Percentiles rank a stretch among this genome's conserved stretches.
Conservation (phyloP, 35 echinoderm and acorn worm genomes). For the Anneissia japonica region DNA sequence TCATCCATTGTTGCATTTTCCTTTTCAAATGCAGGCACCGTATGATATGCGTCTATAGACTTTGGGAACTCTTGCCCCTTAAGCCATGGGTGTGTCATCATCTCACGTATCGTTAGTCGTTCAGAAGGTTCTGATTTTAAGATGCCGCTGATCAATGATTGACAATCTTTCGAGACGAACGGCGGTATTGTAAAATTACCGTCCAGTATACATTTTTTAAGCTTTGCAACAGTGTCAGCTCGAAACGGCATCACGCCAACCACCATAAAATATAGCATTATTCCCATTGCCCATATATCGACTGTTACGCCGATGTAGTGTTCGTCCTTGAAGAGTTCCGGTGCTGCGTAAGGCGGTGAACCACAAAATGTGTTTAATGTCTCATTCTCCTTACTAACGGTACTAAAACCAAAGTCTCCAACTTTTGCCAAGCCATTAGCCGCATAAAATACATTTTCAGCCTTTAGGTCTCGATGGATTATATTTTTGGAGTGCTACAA, state of each 20-base stretch:
- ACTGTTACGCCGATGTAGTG: slow-evolving; percentile 80
- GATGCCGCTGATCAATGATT: slow-evolving; percentile 51
- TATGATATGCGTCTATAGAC: slow-evolving; percentile 62
- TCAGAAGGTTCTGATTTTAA: slow-evolving; percentile 60
- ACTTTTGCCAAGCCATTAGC: slow-evolving; percentile 93
- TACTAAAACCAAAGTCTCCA: slow-evolving; percentile 98
- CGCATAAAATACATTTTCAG: slow-evolving; percentile 97
- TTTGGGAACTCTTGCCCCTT: slow-evolving; percentile 77
- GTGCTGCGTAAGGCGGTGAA: slow-evolving; percentile 96
- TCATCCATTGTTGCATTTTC: slow-evolving; percentile 78
- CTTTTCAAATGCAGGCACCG: slow-evolving; percentile 71
- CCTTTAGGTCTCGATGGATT: slow-evolving; percentile 93
- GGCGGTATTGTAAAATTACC: slow-evolving; percentile 82
- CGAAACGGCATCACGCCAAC: slow-evolving; percentile 93
- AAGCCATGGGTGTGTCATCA: slow-evolving; percentile 58
- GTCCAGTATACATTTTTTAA: slow-evolving; percentile 96
- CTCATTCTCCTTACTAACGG: slow-evolving; percentile 61
- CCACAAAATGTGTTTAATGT: slow-evolving; percentile 96
- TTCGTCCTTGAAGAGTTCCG: slow-evolving; percentile 98
- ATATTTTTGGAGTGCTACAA: slow-evolving; percentile 86
- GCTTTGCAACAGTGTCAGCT: slow-evolving; percentile 92
- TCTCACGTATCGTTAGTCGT: slow-evolving; percentile 41
- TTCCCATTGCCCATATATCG: slow-evolving; percentile 94
- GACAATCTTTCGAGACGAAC: slow-evolving; percentile 61
- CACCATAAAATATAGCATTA: slow-evolving; percentile 99